Evolutionary conservation across 2,797 vertebrate genomes (phyloP).

Genomic region (Apodemus agrarius): DNA sequence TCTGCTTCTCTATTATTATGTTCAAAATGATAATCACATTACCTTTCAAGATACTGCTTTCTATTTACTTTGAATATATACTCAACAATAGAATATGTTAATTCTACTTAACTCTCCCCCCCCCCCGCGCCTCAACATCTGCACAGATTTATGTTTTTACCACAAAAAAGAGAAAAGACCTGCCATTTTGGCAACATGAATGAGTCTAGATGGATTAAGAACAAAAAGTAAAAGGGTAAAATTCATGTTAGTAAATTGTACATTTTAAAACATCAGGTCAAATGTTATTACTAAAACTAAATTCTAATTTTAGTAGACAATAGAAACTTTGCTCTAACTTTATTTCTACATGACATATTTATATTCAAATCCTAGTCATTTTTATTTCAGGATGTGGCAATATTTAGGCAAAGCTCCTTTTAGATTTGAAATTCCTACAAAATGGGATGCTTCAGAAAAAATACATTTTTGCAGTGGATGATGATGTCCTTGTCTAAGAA

Average conservation of each 20-base stretch:
- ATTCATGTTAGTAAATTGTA: neutral
- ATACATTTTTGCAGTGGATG: neutral
- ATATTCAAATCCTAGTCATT: neutral
- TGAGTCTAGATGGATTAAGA: neutral
- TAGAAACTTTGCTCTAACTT: neutral
- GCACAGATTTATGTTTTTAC: neutral
- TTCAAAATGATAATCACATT: neutral
- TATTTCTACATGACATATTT: neutral
- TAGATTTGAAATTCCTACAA: neutral
- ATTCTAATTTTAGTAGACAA: neutral
- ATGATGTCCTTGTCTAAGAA: neutral
- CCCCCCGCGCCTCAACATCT: too few species aligned
- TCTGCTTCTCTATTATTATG: neutral
- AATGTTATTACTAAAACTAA: neutral
- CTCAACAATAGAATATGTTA: neutral
- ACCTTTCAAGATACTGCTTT: neutral
- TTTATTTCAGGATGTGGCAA: neutral
- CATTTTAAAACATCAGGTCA: neutral
- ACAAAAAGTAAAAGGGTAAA: neutral
- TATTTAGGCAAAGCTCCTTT: neutral
- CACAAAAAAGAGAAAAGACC: neutral
- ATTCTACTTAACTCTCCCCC: neutral
- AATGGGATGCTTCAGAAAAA: neutral
- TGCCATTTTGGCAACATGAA: neutral
- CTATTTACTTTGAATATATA: neutral